phyloP scores from a whole-genome alignment of 2,797 vertebrate genomes.

The Xiphorhynchus erythropygius region DNA sequence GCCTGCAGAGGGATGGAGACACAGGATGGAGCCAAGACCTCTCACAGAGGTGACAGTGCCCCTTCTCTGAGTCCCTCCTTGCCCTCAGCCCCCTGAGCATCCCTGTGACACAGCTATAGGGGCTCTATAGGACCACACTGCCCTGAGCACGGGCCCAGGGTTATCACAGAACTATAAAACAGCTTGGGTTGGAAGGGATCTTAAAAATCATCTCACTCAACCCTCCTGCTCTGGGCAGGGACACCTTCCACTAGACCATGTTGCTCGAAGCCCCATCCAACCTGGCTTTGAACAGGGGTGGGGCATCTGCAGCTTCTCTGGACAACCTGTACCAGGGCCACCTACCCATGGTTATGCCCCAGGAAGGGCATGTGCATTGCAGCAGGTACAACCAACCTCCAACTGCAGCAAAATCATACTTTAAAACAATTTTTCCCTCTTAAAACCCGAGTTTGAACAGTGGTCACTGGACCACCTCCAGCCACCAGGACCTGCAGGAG shows the following conservation, averaged over 20 bases:
- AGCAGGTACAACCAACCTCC: not conserved
- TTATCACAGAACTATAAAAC: not conserved
- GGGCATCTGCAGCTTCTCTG: not conserved
- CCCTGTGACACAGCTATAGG: not conserved
- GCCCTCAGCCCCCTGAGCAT: not conserved
- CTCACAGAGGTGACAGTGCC: not conserved
- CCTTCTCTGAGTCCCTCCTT: not conserved
- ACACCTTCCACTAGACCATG: rapidly evolving
- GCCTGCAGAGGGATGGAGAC: not conserved
- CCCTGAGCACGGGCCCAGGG: rapidly evolving
- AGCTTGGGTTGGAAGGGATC: not conserved
- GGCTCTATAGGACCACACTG: rapidly evolving
- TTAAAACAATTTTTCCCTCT: not conserved
- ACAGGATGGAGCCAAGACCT: not conserved
- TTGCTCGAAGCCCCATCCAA: rapidly evolving
- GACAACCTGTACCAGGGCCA: not conserved
- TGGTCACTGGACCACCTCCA: not conserved
- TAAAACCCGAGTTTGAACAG: not conserved
- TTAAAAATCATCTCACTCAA: not conserved
- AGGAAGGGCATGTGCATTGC: not conserved
- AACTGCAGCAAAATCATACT: not conserved
- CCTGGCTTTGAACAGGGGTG: not conserved
- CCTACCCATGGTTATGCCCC: not conserved
- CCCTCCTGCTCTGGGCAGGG: not conserved
- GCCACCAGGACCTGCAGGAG: not conserved